A percentile compares a stretch with the other conserved stretches of the same genome.
These are phyloP conservation scores for Triplophysa siluroides DNA, from an alignment of 2,113 vertebrate species.

Conservation along the genomic window DNA sequence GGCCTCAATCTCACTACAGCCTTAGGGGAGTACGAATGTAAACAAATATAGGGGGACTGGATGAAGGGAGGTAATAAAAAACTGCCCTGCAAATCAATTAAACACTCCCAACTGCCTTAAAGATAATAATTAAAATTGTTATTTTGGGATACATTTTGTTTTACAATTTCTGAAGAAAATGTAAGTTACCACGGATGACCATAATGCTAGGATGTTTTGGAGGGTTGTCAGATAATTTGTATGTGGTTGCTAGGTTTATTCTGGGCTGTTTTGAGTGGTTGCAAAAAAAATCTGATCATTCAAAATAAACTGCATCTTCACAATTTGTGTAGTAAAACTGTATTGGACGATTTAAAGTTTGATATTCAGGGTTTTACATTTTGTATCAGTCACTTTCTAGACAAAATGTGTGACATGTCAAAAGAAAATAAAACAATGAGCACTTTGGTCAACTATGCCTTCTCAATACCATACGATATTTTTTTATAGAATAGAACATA, in stretches of 20 bases:
- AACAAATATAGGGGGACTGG: constrained; percentile 42
- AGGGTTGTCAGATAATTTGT: background rate
- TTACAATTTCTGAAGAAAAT: too few species aligned
- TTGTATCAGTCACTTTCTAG: too few species aligned
- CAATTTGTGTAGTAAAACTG: too few species aligned
- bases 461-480: background rate
- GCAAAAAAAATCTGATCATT: too few species aligned
- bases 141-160: background rate
- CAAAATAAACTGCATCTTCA: too few species aligned
- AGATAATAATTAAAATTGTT: background rate
- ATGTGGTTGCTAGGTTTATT: background rate
- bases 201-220: background rate
- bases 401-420: too few species aligned
- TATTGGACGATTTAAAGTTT: background rate
- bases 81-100: constrained; percentile 53
- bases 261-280: too few species aligned
- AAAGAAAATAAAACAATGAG: too few species aligned
- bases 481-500: background rate
- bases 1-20: constrained; percentile 54
- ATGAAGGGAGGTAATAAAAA: constrained; percentile 48
- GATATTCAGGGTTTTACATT: background rate
- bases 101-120: too few species aligned
- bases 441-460: background rate
- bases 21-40: constrained; percentile 25
- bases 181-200: too few species aligned